These are phyloP conservation scores for Tragelaphus buxtoni DNA, from an alignment of 2,113 vertebrate genomes.

Conservation along the genomic window DNA sequence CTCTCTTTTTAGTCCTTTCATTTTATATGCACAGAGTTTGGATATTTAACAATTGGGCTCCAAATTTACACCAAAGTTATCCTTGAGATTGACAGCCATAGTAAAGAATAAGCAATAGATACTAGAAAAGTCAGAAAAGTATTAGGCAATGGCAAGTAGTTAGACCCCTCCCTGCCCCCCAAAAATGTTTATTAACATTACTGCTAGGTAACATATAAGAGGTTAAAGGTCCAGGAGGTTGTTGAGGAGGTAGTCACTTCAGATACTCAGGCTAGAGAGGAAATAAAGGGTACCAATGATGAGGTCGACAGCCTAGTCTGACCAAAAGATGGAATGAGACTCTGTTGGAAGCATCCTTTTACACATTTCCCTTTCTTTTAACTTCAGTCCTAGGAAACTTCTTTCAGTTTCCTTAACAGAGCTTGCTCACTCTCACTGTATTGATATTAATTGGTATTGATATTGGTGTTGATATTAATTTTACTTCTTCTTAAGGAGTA, in stretches of 20 bases:
- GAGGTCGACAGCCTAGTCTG: background rate
- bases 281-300: background rate
- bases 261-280: background rate
- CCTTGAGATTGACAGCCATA: background rate
- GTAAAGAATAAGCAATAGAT: background rate
- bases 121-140: background rate
- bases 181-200: background rate
- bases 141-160: background rate
- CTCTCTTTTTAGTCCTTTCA: background rate
- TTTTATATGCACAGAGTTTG: background rate
- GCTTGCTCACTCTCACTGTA: background rate
- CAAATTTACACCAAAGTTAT: background rate
- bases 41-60: background rate
- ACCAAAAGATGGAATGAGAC: background rate
- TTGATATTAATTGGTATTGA: background rate
- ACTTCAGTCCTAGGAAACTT: background rate
- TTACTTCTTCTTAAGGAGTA: background rate
- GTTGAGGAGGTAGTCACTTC: background rate
- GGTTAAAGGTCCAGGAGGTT: background rate
- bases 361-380: background rate
- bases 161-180: rapidly evolving
- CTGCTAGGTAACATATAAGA: background rate
- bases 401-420: background rate
- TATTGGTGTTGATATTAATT: background rate
- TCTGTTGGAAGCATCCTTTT: background rate